phyloP scores from a whole-genome alignment of 2,113 vertebrate species.

The Nothoprocta perdicaria region DNA sequence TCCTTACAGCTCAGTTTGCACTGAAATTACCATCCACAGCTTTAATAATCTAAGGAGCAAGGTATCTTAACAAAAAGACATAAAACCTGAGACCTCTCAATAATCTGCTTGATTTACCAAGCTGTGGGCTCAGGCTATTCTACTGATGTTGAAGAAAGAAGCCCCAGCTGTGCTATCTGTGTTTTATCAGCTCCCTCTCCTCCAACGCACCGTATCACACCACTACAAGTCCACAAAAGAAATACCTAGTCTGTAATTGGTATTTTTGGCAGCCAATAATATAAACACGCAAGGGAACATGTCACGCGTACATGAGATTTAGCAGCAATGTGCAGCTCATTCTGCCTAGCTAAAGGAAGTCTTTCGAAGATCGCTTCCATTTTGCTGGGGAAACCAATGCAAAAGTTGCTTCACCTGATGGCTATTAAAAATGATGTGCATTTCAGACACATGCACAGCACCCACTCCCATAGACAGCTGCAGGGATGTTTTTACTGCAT shows the following conservation, averaged over 20 bases:
- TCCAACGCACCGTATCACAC: background rate
- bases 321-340: background rate
- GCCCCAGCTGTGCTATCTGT: background rate
- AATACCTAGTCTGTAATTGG: rapidly evolving
- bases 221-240: background rate
- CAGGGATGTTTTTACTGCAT: background rate
- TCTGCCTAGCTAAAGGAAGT: background rate
- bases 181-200: background rate
- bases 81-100: background rate
- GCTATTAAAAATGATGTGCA: background rate
- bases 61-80: background rate
- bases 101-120: background rate
- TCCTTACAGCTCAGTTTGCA: conserved; percentile 26
- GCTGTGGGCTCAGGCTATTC: background rate
- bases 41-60: background rate
- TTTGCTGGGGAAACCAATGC: background rate
- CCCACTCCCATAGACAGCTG: background rate
- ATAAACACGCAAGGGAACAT: background rate
- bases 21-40: background rate
- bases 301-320: background rate
- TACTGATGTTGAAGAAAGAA: background rate
- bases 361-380: background rate
- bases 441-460: background rate
- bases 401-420: background rate
- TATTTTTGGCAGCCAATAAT: background rate